Evolutionary conservation across 2,888 invertebrate genomes (phyloP).

Genomic region (Sylvicola cinctus): DNA sequence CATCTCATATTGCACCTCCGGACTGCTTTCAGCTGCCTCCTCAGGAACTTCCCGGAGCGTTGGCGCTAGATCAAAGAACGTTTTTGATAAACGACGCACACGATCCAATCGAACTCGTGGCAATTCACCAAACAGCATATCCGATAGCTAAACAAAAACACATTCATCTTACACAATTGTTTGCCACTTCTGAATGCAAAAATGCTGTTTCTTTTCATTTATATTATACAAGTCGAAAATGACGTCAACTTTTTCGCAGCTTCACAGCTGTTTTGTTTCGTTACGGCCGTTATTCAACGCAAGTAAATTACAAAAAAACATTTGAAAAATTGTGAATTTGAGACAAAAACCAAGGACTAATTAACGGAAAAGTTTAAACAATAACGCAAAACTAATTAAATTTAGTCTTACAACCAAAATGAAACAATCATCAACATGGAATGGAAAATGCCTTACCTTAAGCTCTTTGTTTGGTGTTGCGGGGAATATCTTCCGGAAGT

Average conservation of each 20-base stretch:
- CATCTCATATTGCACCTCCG: background rate
- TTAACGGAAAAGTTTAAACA: background rate
- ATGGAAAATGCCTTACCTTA: conserved; percentile 13
- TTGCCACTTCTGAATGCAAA: background rate
- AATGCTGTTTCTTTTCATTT: conserved; percentile 1
- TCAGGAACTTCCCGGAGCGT: conserved; percentile 40
- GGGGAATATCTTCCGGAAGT: conserved; percentile 21
- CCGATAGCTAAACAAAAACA: conserved; percentile 16
- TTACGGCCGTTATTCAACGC: too few relatives aligned
- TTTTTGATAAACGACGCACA: conserved; percentile 29
- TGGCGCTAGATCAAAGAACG: conserved; percentile 35
- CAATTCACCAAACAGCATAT: conserved; percentile 26
- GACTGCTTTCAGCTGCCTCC: conserved; percentile 13
- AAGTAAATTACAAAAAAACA: background rate
- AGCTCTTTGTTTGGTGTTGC: conserved; percentile 26
- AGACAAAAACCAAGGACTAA: background rate
- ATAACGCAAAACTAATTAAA: too few relatives aligned
- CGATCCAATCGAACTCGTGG: conserved; percentile 46
- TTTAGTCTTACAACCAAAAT: background rate
- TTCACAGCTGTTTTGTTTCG: too few relatives aligned
- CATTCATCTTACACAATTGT: background rate
- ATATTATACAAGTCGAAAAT: background rate
- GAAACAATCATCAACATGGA: conserved; percentile 1
- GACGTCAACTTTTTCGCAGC: too few relatives aligned
- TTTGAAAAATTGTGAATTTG: background rate